Base-by-base conservation (phyloP, 2,888 invertebrate genomes). In the Onthophagus sagittarius region DNA sequence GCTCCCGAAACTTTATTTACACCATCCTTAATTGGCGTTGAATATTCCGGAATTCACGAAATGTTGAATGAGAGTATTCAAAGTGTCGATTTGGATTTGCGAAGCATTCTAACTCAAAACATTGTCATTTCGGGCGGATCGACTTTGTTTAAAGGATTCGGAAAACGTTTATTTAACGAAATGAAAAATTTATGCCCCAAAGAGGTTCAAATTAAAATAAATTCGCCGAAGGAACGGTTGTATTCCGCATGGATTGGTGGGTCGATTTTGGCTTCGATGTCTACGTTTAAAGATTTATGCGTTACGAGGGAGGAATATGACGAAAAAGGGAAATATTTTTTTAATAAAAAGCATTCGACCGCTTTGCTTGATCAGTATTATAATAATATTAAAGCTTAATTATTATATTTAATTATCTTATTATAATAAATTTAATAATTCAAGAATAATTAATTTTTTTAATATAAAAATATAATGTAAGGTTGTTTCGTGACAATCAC, bases 181-280 rank as follows among this genome's bases (percentile, higher is more conserved):
- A 94, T 99, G 78, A 93, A 96, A 81, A 93, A 95, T 85, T 88
- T 97, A 82, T 94, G 97, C 62, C 95, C 99, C 62, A 98, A 98
- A 85, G 99, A 99, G 84, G 93, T 97, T 84, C 99, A 99, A 89
- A 97, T 99, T 77, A 93, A 96, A 89, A 97, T 97, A 86, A 87
- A 97, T 75, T 98, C 98, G 67, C 98, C 98, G 0, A 97, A 98
- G 87, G 99, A 99, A 88, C 91, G 99, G 75, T 87, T 99, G 31
- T 99, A 98, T 86, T 98, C 98, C 11, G 99, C 99, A 53, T 99
- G 99, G 99, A 99, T 99, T 84, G 99, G 99, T 71, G 98, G 98
- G 76, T 99, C 98, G 33, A 99, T 99, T 87, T 90, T 99, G 79
- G 99, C 99, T 9, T 97, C 98, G 9, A 88, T 99, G 78, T 99